A percentile compares a stretch with the other conserved stretches of the same genome.
Evolutionary conservation across 2,113 vertebrate species (phyloP).

Genomic region (pig (Sus scrofa)): T2T-Sscrofa CM000822.6:82934501-82935000

Average conservation of each 20-base stretch:
- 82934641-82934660: background rate
- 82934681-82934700: no score
- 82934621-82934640: rapidly evolving
- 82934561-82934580: background rate
- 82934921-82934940: background rate
- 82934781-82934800: background rate
- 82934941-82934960: background rate
- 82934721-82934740: background rate
- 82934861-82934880: rapidly evolving
- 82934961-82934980: no score
- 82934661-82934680: rapidly evolving
- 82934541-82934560: background rate
- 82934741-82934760: background rate
- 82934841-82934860: background rate
- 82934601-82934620: no score
- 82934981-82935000: background rate
- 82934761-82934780: background rate
- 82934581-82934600: background rate
- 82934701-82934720: background rate
- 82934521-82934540: background rate
- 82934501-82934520: background rate
- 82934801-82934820: background rate
- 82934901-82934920: background rate
- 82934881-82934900: background rate
- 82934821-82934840: rapidly evolving